phyloP scores from a whole-genome alignment of 2,888 invertebrate species.

The Calameuta pallipes region DNA sequence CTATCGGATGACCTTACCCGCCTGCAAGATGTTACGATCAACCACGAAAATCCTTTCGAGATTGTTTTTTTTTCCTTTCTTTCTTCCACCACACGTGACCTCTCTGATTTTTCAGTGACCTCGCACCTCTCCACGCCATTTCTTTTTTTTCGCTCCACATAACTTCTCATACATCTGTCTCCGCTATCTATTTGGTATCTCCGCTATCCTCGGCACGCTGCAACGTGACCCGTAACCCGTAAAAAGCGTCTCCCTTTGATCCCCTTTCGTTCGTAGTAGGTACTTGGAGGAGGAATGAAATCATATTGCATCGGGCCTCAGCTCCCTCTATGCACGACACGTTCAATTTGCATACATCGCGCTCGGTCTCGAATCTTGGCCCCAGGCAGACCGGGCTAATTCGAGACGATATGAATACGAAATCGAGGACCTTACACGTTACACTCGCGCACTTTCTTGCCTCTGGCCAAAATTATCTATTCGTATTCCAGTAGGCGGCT shows the following conservation, averaged over 20 bases:
- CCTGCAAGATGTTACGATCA: conserved; percentile 48
- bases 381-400: conserved; percentile 14
- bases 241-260: not conserved
- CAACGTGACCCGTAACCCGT: not conserved
- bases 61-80: not conserved
- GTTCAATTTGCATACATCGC: conserved; percentile 16
- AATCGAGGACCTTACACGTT: not conserved
- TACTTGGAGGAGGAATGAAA: conserved; percentile 7
- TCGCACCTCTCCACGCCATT: not conserved
- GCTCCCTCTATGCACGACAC: conserved; percentile 17
- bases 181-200: not conserved
- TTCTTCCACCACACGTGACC: not conserved
- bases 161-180: not conserved
- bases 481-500: not conserved
- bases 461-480: not conserved
- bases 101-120: not conserved
- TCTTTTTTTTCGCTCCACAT: not conserved
- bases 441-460: not conserved
- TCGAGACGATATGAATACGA: conserved; percentile 20
- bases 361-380: conserved; percentile 24
- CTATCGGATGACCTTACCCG: conserved; percentile 49
- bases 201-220: not conserved
- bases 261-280: not conserved
- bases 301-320: conserved; percentile 5
- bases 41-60: not conserved